Evolutionary conservation across 2,888 invertebrate species (phyloP), one percentile per base, ranked within the genome.

Genomic region (Meta bourneti): DNA sequence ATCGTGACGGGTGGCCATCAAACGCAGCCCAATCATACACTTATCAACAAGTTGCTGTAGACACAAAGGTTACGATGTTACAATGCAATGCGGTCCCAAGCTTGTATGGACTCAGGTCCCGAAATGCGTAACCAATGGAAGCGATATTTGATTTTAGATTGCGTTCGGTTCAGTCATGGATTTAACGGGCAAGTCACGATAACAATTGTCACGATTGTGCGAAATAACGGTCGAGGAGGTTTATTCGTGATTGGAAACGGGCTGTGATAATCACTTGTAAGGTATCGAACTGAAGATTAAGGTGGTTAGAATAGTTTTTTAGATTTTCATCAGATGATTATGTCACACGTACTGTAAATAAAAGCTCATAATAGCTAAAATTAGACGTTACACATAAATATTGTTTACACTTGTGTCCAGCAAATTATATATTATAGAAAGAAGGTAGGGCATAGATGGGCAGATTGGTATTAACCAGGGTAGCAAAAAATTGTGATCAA

Each of bases 1-100:
- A 54, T 75, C 84, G 84, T 84, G 84, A 74, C 74, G 51, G 34
- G n/a, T 7, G 48, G 74, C 34, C 84, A 84, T 83, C 83, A 83
- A 11, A 11, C 54, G 34, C 13, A 20, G 61, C 34, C 54, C 79
- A 16, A 19, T 54, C 61, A 79, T 61, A 61, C 79, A 79, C 54
- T 61, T 79, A 61, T 13, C 54, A 61, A 54, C 54, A 34, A 54
- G 79, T 16, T 52, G 51, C 51, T 51, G 19, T 51, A 13, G 9
- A 9, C 19, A 54, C 20, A 79, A 13, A 20, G 79, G 11, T 79
- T 61, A 79, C 20, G 79, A 20, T 79, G 79, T 79, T 79, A 79
- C 48, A 49, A n/a, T 34, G 72, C 34, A 34, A 20, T 34, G 34
- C 4, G 34, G 34, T 34, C 4, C 34, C 34, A 34, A 34, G 34